Percentiles rank a stretch among this genome's conserved stretches.
These are phyloP conservation scores for Crepidodera aurea DNA, from an alignment of 2,888 invertebrate genomes.

Conservation along the genomic window DNA sequence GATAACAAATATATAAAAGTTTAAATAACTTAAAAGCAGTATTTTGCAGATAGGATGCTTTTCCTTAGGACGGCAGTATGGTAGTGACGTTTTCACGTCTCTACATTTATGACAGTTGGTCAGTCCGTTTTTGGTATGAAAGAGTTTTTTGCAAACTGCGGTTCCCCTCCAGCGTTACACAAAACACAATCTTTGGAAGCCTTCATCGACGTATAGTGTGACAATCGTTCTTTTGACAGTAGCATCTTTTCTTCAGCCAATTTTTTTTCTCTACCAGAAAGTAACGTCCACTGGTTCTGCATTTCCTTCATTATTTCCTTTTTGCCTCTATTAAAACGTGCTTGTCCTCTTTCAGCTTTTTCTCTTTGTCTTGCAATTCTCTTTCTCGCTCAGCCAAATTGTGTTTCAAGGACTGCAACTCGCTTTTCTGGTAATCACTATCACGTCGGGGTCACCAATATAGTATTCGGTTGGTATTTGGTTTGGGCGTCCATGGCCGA, in stretches of 20 bases:
- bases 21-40: no score
- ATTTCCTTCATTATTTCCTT: slow-evolving; percentile 67
- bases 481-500: no score
- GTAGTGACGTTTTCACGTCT: no score
- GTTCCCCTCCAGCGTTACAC: slow-evolving; percentile 49
- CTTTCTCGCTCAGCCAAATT: slow-evolving; percentile 51
- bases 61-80: no score
- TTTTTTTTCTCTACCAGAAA: slow-evolving; percentile 68
- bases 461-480: no score
- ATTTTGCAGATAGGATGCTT: no score
- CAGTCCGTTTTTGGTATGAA: no score
- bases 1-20: no score
- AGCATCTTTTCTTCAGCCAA: slow-evolving; percentile 69
- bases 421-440: slow-evolving; percentile 54
- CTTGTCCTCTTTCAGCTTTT: slow-evolving; percentile 66
- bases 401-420: slow-evolving; percentile 55
- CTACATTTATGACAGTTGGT: no score
- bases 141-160: slow-evolving; percentile 10
- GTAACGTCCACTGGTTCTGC: slow-evolving; percentile 66
- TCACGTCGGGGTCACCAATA: no score
- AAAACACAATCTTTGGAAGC: slow-evolving; percentile 58
- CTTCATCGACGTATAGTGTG: slow-evolving; percentile 65
- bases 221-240: slow-evolving; percentile 67
- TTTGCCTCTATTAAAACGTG: slow-evolving; percentile 61
- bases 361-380: slow-evolving; percentile 54